Base-by-base conservation (phyloP, 2,888 invertebrate species). In the Drosophila cognata region DNA sequence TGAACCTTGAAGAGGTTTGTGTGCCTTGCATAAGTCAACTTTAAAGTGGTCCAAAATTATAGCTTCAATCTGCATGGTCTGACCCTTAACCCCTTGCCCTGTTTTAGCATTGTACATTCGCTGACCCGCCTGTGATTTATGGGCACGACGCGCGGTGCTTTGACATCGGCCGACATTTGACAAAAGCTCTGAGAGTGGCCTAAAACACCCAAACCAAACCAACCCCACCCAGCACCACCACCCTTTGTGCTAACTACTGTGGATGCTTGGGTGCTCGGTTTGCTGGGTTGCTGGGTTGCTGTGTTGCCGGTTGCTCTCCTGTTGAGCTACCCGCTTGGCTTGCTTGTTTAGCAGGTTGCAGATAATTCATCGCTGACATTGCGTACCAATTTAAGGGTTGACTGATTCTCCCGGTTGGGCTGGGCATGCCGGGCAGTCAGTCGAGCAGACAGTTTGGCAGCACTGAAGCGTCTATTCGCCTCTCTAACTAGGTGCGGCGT, bases 301-400 rank as follows among this genome's bases (percentile, higher is more conserved):
- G 74, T 82, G 88, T 75, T 77, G 71, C 69, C 16, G 36, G 29
- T 21, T 60, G 13, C 33, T 46, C 35, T 55, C 36, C 46, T 57
- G 62, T 51, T 53, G 29, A 43, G 53, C 71, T 77, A 70, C 50
- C 62, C 74, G 64, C 74, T 56, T 75, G 71, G 61, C 66, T 71
- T 60, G 88, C 74, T 88, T 90, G 89, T 83, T 90, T 90, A 87
- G 88, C 86, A 90, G 90, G 89, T 89, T 90, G 82, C 82, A 84
- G 89, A 90, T 90, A 88, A 90, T 90, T 88, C 91, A 88, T 87
- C 85, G 91, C 89, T 88, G 89, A 90, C 85, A 88, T 89, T 88
- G 91, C 90, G 81, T 81, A 89, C 88, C 90, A 88, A 90, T 91
- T 88, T 88, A 88, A 88, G 88, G 88, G 88, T 88, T 88, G 90